Base-by-base conservation (phyloP, 2,113 vertebrate genomes). In the Melanostigma gelatinosum region DNA sequence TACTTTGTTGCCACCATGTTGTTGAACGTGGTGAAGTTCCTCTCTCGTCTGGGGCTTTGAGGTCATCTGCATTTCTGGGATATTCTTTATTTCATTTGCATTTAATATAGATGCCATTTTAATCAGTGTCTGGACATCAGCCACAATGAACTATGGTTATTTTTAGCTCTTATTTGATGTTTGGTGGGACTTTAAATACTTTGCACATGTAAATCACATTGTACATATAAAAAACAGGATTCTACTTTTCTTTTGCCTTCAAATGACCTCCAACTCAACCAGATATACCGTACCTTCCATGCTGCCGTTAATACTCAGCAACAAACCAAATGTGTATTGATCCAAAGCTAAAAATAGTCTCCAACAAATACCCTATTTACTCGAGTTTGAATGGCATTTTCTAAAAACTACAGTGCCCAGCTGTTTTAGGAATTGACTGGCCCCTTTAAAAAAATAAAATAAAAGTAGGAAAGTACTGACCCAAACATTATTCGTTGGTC, bases 1-100 rank as follows among this genome's bases (percentile, higher is more conserved):
- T 18, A 81, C 78, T 65, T 80, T 74, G 67, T 48, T 63, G 68
- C 42, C 40, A 77, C 57, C 27, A 63, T 62, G 38, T 57, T 24
- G 34, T 60, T 78, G 29, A 84, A 76, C 2, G 5, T 15, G 29
- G 40, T 40, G 67, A 73, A 32, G 52, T 32, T 75, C 11, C 20
- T 52, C 16, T 64, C 6, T n/a, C n/a, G n/a, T 36, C 58, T 57
- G 22, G 24, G 11, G 18, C 58, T 46, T 72, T 65, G 40, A 38
- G 48, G 48, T 72, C 48, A 24, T 44, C 36, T 44, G 13, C n/a
- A 5, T 24, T 64, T 24, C 8, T 79, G 29, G 3, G 22, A 27
- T 24, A 4, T 3, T 36, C 36, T 55, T 20, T 27, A 55, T 63
- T 78, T 62, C 1, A 70, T 70, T 61, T 24, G 10, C 32, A 52